Conservation (phyloP, 2,113 vertebrate species). For the Ondatra zibethicus region DNA sequence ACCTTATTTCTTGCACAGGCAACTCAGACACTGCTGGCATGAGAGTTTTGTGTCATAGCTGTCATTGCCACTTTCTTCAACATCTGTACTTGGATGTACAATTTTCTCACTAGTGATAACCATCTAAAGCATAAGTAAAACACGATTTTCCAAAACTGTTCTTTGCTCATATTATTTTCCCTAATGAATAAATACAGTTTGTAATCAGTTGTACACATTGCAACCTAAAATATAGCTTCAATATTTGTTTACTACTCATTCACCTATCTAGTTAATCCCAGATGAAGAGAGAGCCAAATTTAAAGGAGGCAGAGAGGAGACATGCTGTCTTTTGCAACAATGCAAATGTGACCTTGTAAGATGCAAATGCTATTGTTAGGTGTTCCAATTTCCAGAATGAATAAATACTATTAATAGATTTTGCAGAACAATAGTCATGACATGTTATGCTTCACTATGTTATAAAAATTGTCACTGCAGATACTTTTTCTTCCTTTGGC, state of each 20-base stretch:
- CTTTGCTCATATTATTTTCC: not conserved
- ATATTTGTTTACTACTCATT: not conserved
- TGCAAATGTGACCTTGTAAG: not conserved
- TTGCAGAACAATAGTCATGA: not conserved
- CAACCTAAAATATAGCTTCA: not conserved
- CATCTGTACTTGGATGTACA: not conserved
- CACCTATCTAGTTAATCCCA: not conserved
- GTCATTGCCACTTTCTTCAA: not conserved
- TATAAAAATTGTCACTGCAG: not conserved
- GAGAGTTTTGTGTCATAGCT: not conserved
- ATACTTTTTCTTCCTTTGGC: not conserved
- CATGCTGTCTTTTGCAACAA: not conserved
- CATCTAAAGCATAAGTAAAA: not conserved
- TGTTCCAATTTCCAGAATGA: not conserved
- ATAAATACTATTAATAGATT: not conserved
- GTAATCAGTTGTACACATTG: not conserved
- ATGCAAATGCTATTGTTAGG: not conserved
- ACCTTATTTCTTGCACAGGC: not conserved
- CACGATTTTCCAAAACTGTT: not conserved
- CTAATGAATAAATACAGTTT: not conserved
- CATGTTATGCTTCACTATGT: not conserved
- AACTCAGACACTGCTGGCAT: not conserved
- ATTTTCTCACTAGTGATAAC: not conserved
- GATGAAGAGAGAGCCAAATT: not conserved
- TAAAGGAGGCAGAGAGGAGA: not conserved